Percentiles rank a stretch among this genome's conserved stretches.
phyloP scores from a whole-genome alignment of 2,888 invertebrate species.

The Octonoba sinensis region DNA sequence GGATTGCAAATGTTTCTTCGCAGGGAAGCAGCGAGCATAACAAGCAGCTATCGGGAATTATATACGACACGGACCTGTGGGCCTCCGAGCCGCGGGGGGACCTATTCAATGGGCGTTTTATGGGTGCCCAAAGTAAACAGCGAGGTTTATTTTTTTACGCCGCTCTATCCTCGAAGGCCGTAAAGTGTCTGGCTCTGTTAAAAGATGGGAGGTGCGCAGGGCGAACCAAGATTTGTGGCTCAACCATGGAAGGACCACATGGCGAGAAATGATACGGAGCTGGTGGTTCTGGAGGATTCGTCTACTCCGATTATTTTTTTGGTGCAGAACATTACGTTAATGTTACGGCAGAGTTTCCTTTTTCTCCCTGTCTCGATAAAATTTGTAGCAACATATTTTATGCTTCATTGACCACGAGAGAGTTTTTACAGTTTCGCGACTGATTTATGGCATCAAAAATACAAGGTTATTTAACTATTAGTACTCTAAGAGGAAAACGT shows the following conservation, averaged over 20 bases:
- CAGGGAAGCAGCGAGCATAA: slow-evolving; percentile 32
- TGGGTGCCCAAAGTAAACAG: slow-evolving; percentile 61
- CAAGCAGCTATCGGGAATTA: slow-evolving; percentile 22
- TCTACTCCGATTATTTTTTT: not conserved
- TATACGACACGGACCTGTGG: slow-evolving; percentile 9
- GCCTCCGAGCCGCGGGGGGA: slow-evolving; percentile 22
- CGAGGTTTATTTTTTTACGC: slow-evolving; percentile 30
- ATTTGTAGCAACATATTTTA: no score
- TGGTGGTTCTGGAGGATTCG: no score
- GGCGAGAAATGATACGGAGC: slow-evolving; percentile 20
- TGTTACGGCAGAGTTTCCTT: no score
- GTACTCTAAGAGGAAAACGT: no score
- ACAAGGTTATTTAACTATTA: no score
- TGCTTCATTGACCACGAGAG: no score
- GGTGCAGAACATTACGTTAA: no score
- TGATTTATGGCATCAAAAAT: no score
- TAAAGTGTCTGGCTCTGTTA: slow-evolving; percentile 49
- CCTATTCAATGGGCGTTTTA: slow-evolving; percentile 52
- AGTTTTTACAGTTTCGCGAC: no score
- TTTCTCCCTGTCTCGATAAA: no score
- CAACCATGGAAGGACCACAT: slow-evolving; percentile 37
- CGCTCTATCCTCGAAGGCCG: slow-evolving; percentile 26
- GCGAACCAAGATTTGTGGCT: slow-evolving; percentile 57
- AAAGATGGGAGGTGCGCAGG: slow-evolving; percentile 47
- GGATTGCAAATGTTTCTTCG: slow-evolving; percentile 41